Evolutionary conservation across 2,113 vertebrate genomes (phyloP).

Genomic region (Okapia johnstoni): DNA sequence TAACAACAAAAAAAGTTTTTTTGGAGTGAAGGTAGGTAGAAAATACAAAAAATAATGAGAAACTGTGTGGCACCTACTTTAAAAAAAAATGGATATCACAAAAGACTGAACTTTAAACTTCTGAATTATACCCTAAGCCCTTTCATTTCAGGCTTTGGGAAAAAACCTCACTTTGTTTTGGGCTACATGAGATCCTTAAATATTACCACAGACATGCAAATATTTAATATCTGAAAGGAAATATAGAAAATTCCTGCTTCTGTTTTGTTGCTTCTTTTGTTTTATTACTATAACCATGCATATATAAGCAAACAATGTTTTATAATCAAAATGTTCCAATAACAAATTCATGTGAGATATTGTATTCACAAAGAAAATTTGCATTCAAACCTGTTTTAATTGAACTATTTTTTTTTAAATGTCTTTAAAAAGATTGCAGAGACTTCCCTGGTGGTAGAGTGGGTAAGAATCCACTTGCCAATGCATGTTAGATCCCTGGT

Average conservation of each 20-base stretch:
- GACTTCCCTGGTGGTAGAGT: background rate
- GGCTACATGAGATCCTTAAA: background rate
- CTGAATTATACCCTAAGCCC: background rate
- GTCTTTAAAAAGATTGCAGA: background rate
- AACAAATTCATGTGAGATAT: conserved; percentile 3
- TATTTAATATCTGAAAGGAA: conserved; percentile 1
- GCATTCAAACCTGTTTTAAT: background rate
- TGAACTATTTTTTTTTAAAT: background rate
- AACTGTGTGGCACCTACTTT: background rate
- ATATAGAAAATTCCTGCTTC: background rate
- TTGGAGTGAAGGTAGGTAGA: background rate
- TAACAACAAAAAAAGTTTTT: background rate
- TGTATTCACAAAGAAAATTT: conserved; percentile 14
- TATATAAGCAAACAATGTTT: background rate
- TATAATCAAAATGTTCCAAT: background rate
- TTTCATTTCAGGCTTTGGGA: background rate
- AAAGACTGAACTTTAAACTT: background rate
- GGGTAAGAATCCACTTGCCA: background rate
- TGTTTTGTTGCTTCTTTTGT: background rate
- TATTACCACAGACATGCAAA: background rate
- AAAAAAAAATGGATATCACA: background rate
- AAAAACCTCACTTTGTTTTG: background rate
- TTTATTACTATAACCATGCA: background rate
- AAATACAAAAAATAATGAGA: background rate
- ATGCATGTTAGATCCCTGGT: background rate